Conservation (phyloP, 1,140 invertebrate genomes). For the Gonatopus flavifemur region DNA sequence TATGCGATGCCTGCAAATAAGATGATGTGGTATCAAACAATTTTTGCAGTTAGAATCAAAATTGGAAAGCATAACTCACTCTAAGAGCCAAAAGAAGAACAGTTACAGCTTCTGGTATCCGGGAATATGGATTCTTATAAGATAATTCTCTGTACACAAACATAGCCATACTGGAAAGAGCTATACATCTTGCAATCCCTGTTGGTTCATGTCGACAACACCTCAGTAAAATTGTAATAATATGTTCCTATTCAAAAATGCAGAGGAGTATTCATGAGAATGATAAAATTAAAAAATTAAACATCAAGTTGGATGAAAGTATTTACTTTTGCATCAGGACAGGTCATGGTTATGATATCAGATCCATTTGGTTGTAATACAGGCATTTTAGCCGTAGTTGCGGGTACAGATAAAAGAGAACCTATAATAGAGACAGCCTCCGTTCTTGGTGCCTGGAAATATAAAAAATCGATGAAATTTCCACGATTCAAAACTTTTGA, state of each 20-base stretch:
- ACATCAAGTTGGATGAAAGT: background rate
- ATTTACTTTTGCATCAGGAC: constrained; percentile 77
- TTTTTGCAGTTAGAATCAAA: background rate
- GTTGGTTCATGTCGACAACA: constrained; percentile 86
- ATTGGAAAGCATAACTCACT: constrained; percentile 49
- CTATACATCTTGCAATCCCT: constrained; percentile 85
- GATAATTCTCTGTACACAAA: constrained; percentile 79
- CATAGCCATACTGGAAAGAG: constrained; percentile 84
- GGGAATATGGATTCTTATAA: constrained; percentile 67
- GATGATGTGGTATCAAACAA: constrained; percentile 6
- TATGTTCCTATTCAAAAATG: constrained; percentile 74
- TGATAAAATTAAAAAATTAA: constrained; percentile 11
- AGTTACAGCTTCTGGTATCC: constrained; percentile 80
- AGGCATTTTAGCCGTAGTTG: constrained; percentile 73
- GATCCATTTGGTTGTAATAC: constrained; percentile 77
- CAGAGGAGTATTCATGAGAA: background rate
- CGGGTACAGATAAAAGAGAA: constrained; percentile 79
- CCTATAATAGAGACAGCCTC: constrained; percentile 93
- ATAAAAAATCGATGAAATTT: constrained; percentile 2
- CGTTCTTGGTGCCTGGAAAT: constrained; percentile 73
- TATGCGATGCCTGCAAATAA: constrained; percentile 77
- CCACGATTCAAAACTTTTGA: constrained; percentile 1
- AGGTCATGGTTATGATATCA: constrained; percentile 70
- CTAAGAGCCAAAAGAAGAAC: constrained; percentile 87
- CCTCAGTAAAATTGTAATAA: constrained; percentile 82